Percentiles rank a stretch among this genome's conserved stretches.
These are phyloP conservation scores for Scelioninae gen. 2 DNA, from an alignment of 2,888 invertebrate genomes.

Conservation along the genomic window DNA sequence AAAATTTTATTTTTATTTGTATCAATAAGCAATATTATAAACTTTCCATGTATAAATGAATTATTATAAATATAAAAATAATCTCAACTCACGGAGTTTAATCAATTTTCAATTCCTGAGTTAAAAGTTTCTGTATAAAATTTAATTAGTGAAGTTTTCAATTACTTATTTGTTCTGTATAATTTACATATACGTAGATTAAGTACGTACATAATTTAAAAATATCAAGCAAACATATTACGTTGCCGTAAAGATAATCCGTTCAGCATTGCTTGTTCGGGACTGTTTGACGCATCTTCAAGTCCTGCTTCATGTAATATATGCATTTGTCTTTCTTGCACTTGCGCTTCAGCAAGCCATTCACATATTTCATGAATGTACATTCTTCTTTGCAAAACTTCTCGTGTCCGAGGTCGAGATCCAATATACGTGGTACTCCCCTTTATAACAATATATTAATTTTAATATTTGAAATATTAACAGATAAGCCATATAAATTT, in stretches of 20 bases:
- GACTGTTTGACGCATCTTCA: slow-evolving; percentile 61
- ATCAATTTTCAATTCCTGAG: neutral
- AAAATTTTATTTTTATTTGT: too few species aligned
- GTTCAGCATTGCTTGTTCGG: slow-evolving; percentile 63
- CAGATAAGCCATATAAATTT: too few species aligned
- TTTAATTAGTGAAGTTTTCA: neutral
- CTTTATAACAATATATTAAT: slow-evolving; percentile 65
- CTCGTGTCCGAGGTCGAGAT: slow-evolving; percentile 84
- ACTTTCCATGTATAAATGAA: too few species aligned
- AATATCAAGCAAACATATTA: slow-evolving; percentile 46
- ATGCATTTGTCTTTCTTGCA: slow-evolving; percentile 74
- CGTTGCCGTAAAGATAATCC: slow-evolving; percentile 50
- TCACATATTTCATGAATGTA: slow-evolving; percentile 84
- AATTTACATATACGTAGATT: slow-evolving; percentile 27
- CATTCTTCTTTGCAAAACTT: slow-evolving; percentile 86
- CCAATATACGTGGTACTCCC: slow-evolving; percentile 84
- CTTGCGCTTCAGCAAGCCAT: slow-evolving; percentile 84
- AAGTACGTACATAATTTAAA: slow-evolving; percentile 45
- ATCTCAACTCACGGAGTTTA: too few species aligned
- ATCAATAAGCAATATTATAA: too few species aligned
- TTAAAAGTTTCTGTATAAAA: neutral
- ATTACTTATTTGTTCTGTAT: neutral
- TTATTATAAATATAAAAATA: too few species aligned
- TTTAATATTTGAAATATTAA: slow-evolving; percentile 1
- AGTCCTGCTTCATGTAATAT: slow-evolving; percentile 65